These are phyloP conservation scores for Rousettus leschenaultii DNA, from an alignment of 2,113 vertebrate genomes.

Conservation along the genomic window DNA sequence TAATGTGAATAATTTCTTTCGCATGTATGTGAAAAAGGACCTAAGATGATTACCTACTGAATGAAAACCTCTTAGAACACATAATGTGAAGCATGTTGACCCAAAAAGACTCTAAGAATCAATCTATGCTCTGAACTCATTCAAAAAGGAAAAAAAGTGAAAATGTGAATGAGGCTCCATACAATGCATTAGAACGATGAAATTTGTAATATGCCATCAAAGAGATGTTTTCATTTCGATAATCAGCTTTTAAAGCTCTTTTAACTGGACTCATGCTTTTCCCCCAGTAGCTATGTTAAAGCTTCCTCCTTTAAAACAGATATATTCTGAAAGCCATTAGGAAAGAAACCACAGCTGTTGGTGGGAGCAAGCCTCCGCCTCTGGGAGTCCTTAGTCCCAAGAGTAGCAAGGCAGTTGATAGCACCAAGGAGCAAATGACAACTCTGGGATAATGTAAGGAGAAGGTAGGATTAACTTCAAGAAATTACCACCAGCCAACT, in stretches of 20 bases:
- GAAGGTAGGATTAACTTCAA: neutral
- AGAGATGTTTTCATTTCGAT: slow-evolving; percentile 20
- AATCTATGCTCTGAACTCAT: neutral
- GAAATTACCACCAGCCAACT: neutral
- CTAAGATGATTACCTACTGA: neutral
- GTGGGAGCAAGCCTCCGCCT: neutral
- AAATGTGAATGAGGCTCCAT: slow-evolving; percentile 8
- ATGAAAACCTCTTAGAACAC: neutral
- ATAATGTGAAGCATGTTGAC: slow-evolving; percentile 3
- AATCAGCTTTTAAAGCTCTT: slow-evolving; percentile 20
- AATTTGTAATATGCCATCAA: neutral
- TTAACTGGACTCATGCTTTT: neutral
- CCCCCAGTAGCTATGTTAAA: neutral
- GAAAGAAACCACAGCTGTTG: neutral
- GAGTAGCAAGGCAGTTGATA: neutral
- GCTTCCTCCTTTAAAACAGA: neutral
- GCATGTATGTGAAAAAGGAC: neutral
- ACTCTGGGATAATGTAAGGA: neutral
- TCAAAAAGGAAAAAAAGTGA: neutral
- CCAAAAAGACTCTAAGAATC: neutral
- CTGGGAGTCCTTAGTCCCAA: neutral
- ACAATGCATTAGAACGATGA: neutral
- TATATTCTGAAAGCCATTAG: neutral
- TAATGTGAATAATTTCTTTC: slow-evolving; percentile 5
- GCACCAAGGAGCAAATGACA: neutral